These are phyloP conservation scores for Zosterops borbonicus DNA, from an alignment of 2,113 vertebrate species.

Conservation along the genomic window DNA sequence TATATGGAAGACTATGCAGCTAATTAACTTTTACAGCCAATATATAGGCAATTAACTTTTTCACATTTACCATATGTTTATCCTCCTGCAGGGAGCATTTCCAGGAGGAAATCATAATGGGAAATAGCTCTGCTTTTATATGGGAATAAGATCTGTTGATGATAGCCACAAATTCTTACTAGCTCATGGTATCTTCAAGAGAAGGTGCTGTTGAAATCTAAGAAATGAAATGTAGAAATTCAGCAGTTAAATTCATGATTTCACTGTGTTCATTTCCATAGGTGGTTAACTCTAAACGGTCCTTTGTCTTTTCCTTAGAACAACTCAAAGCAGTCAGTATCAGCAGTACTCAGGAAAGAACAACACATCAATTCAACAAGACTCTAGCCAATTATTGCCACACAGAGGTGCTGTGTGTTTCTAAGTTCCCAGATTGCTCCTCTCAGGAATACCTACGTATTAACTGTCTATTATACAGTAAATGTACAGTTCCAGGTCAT, in stretches of 20 bases:
- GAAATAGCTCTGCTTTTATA: conserved; percentile 51
- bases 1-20: conserved; percentile 53
- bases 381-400: not conserved
- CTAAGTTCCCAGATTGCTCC: not conserved
- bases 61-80: conserved; percentile 71
- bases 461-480: not conserved
- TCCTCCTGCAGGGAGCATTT: conserved; percentile 63
- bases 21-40: conserved; percentile 70
- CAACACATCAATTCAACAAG: not conserved
- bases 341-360: not conserved
- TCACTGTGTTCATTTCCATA: not conserved
- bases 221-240: not conserved
- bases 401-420: not conserved
- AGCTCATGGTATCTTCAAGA: not conserved
- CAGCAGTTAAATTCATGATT: not conserved
- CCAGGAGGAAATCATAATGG: conserved; percentile 60
- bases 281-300: not conserved
- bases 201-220: not conserved
- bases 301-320: conserved; percentile 15
- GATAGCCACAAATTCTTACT: conserved; percentile 39
- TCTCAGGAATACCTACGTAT: not conserved
- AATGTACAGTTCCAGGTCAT: not conserved
- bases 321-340: not conserved
- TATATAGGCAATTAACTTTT: conserved; percentile 71
- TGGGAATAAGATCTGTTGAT: conserved; percentile 38